Percentiles rank a stretch among this genome's conserved stretches.
Evolutionary conservation across 2,113 vertebrate species (phyloP).

Genomic region (Ictidomys tridecemlineatus): DNA sequence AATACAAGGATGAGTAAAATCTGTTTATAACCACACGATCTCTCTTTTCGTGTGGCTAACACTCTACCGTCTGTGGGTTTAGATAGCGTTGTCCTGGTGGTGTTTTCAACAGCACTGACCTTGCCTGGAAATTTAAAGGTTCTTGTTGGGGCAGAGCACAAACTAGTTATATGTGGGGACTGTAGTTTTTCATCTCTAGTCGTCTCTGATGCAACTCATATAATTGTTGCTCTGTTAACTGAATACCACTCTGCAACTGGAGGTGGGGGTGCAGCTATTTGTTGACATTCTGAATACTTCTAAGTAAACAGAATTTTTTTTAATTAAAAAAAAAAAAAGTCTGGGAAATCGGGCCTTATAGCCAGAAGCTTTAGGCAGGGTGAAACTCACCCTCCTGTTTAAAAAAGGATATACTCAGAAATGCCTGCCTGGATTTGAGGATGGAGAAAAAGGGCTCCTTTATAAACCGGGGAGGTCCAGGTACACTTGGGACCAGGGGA

Average conservation of each 20-base stretch:
- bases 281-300: constrained; percentile 98
- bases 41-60: no score
- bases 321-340: background rate
- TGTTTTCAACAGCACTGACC: constrained; percentile 87
- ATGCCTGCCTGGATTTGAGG: background rate
- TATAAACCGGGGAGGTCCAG: background rate
- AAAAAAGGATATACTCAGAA: background rate
- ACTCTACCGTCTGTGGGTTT: no score
- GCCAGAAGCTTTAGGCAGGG: background rate
- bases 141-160: constrained; percentile 94
- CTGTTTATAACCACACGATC: no score
- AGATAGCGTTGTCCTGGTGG: no score
- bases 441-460: background rate
- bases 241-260: no score
- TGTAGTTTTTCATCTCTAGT: constrained; percentile 81
- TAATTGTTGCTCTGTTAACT: no score
- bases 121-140: constrained; percentile 92
- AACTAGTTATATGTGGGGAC: constrained; percentile 92
- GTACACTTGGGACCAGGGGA: background rate
- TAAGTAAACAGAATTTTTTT: constrained; percentile 94
- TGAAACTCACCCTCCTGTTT: background rate
- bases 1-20: no score
- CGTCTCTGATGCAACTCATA: no score
- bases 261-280: no score
- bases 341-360: background rate